Conservation (phyloP, 2,113 vertebrate genomes). For the Anoplopoma fimbria region DNA sequence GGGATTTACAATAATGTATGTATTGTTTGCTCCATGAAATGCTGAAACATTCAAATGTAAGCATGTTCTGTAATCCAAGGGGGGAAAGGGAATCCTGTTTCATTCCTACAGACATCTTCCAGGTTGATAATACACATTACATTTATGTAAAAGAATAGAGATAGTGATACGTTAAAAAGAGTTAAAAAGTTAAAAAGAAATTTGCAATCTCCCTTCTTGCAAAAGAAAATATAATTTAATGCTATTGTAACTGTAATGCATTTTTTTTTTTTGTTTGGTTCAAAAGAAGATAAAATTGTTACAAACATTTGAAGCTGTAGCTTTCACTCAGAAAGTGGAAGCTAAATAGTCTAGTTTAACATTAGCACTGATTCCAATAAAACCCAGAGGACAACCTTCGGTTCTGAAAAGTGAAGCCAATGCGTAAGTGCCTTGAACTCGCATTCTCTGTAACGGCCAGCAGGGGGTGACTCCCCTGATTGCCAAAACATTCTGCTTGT, state of each 20-base stretch:
- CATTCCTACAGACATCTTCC: not conserved
- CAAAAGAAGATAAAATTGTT: not conserved
- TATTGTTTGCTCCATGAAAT: constrained; percentile 49
- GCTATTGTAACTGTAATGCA: not conserved
- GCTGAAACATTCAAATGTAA: constrained; percentile 38
- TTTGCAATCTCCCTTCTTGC: not conserved
- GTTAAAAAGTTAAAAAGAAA: not conserved
- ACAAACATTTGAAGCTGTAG: not conserved
- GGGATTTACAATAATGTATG: constrained; percentile 54
- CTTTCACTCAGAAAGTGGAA: not conserved
- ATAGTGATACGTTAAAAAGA: too few relatives aligned
- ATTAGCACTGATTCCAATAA: not conserved
- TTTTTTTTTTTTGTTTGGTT: not conserved
- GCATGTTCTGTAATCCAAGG: constrained; percentile 35
- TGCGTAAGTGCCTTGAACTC: not conserved
- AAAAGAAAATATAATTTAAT: not conserved
- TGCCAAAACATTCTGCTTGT: not conserved
- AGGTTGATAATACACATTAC: not conserved
- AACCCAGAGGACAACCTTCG: not conserved
- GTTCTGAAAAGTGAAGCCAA: not conserved
- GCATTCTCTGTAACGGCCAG: not conserved
- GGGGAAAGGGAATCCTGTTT: constrained; percentile 5
- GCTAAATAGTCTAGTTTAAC: not conserved
- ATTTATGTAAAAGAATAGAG: not conserved
- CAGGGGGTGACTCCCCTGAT: not conserved